Percentiles rank a stretch among this genome's conserved stretches.
Evolutionary conservation across 2,888 invertebrate species (phyloP).

Genomic region (Heliconius cydno): DNA sequence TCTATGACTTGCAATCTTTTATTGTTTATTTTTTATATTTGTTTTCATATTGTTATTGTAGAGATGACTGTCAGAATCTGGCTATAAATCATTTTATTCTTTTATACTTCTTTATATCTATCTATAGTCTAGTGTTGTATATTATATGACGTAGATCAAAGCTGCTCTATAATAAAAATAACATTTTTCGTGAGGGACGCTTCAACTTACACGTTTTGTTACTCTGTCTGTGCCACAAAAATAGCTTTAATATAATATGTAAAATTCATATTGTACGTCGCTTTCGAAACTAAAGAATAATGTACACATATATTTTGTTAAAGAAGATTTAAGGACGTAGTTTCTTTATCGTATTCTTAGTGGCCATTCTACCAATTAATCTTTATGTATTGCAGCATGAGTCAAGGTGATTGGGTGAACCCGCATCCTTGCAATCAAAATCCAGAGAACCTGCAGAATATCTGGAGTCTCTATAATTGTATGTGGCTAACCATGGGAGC

Average conservation of each 20-base stretch:
- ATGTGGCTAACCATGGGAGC: conserved; percentile 97
- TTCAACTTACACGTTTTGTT: conserved; percentile 11
- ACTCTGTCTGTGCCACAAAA: conserved; percentile 3
- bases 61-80: background rate
- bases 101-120: background rate
- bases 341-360: background rate
- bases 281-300: background rate
- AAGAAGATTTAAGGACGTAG: background rate
- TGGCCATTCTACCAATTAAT: background rate
- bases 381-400: conserved; percentile 83
- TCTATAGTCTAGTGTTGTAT: background rate
- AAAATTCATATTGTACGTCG: background rate
- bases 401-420: conserved; percentile 96
- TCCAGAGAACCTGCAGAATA: conserved; percentile 93
- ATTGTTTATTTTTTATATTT: background rate
- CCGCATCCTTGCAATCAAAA: conserved; percentile 94
- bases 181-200: conserved; percentile 7
- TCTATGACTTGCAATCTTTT: background rate
- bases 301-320: background rate
- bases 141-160: conserved; percentile 10
- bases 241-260: conserved; percentile 1
- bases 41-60: background rate
- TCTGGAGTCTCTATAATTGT: conserved; percentile 93
- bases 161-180: conserved; percentile 4
- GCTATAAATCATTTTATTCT: conserved; percentile 1